A percentile compares a stretch with the other conserved stretches of the same genome.
These are phyloP conservation scores for Schizopygopsis malacanthus DNA, from an alignment of 2,797 vertebrate genomes.

Conservation along the genomic window DNA sequence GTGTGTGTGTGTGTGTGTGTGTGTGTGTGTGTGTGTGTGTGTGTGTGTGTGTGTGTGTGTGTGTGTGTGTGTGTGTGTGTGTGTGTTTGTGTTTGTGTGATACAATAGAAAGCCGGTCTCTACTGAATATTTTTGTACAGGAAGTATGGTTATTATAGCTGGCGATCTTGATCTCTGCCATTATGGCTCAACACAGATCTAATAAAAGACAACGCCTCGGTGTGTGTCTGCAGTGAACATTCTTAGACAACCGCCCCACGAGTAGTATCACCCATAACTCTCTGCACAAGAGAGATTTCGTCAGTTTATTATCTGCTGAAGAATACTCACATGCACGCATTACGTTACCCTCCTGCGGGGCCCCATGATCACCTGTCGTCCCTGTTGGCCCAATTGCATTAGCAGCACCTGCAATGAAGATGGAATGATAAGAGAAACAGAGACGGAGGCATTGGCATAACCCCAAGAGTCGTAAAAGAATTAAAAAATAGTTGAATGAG, in stretches of 20 bases:
- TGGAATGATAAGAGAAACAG: slow-evolving; percentile 2
- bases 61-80: slow-evolving; percentile 31
- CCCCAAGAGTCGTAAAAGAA: background rate
- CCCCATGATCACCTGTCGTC: slow-evolving; percentile 39
- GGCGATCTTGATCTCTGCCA: slow-evolving; percentile 55
- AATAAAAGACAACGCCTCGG: slow-evolving; percentile 43
- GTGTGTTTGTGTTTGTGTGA: slow-evolving; percentile 35
- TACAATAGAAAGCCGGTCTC: slow-evolving; percentile 50
- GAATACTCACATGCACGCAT: slow-evolving; percentile 46
- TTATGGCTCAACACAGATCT: slow-evolving; percentile 44
- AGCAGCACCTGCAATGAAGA: slow-evolving; percentile 36
- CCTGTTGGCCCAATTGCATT: slow-evolving; percentile 37
- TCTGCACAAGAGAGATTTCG: slow-evolving; percentile 36
- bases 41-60: slow-evolving; percentile 9
- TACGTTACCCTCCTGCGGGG: slow-evolving; percentile 37
- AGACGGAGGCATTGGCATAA: background rate
- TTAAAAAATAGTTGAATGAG: background rate
- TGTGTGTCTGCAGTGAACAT: slow-evolving; percentile 36
- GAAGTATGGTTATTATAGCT: slow-evolving; percentile 59
- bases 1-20: too few species aligned
- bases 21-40: too few species aligned
- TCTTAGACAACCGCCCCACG: slow-evolving; percentile 14
- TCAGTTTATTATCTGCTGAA: slow-evolving; percentile 24
- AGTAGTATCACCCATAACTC: slow-evolving; percentile 21
- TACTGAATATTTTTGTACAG: slow-evolving; percentile 56